A percentile compares a stretch with the other conserved stretches of the same genome.
phyloP scores from a whole-genome alignment of 2,888 invertebrate genomes.

The Neoitamus cyanurus region DNA sequence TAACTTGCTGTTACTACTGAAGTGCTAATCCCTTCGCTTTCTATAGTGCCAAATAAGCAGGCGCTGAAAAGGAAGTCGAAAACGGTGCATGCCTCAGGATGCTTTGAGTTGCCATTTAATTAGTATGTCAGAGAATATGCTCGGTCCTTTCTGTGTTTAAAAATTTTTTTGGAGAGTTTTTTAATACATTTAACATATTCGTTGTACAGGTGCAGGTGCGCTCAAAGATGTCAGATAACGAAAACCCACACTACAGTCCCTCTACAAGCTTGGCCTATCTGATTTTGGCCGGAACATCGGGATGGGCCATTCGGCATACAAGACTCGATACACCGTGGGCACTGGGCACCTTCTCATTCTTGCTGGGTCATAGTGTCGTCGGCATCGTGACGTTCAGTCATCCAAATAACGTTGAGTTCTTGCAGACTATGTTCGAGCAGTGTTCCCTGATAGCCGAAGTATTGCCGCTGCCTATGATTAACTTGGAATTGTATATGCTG shows the following conservation, averaged over 20 bases:
- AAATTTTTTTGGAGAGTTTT: neutral
- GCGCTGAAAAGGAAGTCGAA: neutral
- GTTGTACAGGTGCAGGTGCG: neutral
- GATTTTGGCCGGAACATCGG: conserved; percentile 50
- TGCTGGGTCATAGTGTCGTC: conserved; percentile 50
- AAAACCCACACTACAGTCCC: conserved; percentile 46
- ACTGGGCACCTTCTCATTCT: conserved; percentile 47
- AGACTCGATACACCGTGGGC: conserved; percentile 44
- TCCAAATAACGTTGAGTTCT: conserved; percentile 42
- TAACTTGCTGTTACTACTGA: neutral
- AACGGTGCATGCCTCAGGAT: neutral
- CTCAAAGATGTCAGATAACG: conserved; percentile 28
- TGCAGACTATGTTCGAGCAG: conserved; percentile 43
- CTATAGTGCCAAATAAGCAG: neutral
- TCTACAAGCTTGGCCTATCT: conserved; percentile 50
- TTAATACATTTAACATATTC: neutral
- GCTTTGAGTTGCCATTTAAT: neutral
- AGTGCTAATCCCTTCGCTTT: neutral
- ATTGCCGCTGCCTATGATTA: conserved; percentile 52
- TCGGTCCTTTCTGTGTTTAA: neutral
- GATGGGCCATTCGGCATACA: conserved; percentile 48
- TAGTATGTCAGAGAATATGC: neutral
- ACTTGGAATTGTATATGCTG: conserved; percentile 51
- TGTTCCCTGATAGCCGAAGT: conserved; percentile 52
- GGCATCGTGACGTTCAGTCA: conserved; percentile 47